Conservation (phyloP, 2,888 invertebrate genomes). For the Emmelina monodactyla region DNA sequence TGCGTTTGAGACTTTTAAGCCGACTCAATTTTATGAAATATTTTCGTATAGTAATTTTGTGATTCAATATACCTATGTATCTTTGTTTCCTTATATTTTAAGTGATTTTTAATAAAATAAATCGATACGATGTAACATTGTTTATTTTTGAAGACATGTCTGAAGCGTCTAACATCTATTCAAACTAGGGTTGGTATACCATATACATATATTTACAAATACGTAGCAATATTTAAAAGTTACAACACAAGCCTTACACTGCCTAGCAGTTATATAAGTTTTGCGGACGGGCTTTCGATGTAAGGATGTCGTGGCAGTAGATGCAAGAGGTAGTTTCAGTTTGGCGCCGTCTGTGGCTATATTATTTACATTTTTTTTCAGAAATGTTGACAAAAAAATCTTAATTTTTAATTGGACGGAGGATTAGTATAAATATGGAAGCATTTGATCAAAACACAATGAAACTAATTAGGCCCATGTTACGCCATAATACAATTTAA, state of each 20-base stretch:
- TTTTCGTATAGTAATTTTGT: too few species aligned
- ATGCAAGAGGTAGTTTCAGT: too few species aligned
- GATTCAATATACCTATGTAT: too few species aligned
- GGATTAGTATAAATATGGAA: too few species aligned
- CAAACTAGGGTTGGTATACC: too few species aligned
- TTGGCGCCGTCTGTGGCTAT: too few species aligned
- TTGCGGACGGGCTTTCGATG: neutral
- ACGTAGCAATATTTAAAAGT: neutral
- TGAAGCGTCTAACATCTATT: slow-evolving; percentile 1
- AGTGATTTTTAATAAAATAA: neutral
- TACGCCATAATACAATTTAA: too few species aligned
- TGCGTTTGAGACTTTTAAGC: too few species aligned
- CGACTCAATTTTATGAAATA: too few species aligned
- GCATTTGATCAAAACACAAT: too few species aligned
- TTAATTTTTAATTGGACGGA: neutral
- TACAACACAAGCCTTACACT: neutral
- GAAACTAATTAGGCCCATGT: too few species aligned
- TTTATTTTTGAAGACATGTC: slow-evolving; percentile 1
- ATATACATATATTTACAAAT: neutral
- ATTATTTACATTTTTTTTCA: too few species aligned
- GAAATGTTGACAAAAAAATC: neutral
- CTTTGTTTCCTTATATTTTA: neutral
- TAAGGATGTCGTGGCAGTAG: neutral
- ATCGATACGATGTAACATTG: neutral
- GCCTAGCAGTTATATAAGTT: neutral